Percentiles rank a stretch among this genome's conserved stretches.
These are phyloP conservation scores for Liopterus haemorrhoidalis DNA, from an alignment of 2,888 invertebrate genomes.

Conservation along the genomic window DNA sequence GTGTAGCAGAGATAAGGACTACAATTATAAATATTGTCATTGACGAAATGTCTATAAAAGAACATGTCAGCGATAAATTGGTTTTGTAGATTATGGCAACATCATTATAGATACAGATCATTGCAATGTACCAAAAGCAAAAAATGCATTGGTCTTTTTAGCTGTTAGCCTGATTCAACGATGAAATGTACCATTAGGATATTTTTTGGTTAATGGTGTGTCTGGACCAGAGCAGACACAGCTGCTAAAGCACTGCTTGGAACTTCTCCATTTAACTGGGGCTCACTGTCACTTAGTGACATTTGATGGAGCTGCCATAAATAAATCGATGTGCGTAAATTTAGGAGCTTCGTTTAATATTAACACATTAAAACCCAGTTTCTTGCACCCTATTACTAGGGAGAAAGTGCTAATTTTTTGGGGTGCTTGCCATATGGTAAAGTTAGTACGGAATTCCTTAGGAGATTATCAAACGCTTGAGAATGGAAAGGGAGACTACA, in stretches of 20 bases:
- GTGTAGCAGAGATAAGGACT: neutral
- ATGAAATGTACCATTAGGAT: neutral
- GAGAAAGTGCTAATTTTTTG: constrained; percentile 3
- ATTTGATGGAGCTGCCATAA: constrained; percentile 7
- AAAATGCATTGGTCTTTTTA: constrained; percentile 6
- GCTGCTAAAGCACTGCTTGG: neutral
- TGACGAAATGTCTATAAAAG: constrained; percentile 7
- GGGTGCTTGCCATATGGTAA: constrained; percentile 7
- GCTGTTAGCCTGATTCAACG: neutral
- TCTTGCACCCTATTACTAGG: neutral
- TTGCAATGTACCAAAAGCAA: neutral
- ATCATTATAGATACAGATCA: neutral
- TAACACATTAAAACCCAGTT: constrained; percentile 1
- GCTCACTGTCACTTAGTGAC: constrained; percentile 7
- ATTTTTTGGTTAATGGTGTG: constrained; percentile 5
- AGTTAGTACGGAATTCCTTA: constrained; percentile 3
- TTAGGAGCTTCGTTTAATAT: constrained; percentile 4
- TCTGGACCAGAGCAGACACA: neutral
- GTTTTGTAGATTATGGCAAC: constrained; percentile 2
- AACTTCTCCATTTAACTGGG: constrained; percentile 2
- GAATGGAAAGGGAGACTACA: no score
- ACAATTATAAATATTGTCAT: constrained; percentile 5
- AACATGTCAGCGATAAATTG: constrained; percentile 4
- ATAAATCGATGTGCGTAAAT: constrained; percentile 3
- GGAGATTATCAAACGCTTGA: constrained; percentile 1